Conservation (phyloP, 2,888 invertebrate species). For the Pandemis heparana region DNA sequence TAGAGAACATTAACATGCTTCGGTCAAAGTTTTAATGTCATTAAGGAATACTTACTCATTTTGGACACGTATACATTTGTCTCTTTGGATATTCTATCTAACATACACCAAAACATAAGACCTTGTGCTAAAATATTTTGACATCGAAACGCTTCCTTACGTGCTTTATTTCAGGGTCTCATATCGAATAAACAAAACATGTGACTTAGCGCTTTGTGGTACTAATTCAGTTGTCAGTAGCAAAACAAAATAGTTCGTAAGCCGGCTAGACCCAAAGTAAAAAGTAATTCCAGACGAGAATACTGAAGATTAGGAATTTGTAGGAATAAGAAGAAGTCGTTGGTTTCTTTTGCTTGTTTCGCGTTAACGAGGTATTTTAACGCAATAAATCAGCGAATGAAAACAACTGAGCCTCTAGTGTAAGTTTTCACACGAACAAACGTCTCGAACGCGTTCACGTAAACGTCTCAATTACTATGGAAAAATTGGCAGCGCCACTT, state of each 20-base stretch:
- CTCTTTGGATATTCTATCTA: background rate
- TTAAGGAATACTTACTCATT: background rate
- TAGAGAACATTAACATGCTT: too few relatives aligned
- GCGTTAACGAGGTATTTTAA: constrained; percentile 6
- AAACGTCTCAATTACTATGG: too few relatives aligned
- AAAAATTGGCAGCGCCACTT: too few relatives aligned
- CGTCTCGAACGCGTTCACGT: too few relatives aligned
- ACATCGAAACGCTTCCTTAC: background rate
- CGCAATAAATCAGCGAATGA: too few relatives aligned
- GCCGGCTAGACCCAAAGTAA: constrained; percentile 1
- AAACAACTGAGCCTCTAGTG: too few relatives aligned
- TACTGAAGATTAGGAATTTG: background rate
- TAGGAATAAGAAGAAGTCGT: constrained; percentile 1
- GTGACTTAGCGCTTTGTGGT: background rate
- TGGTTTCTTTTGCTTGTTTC: constrained; percentile 6
- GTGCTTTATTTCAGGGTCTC: background rate
- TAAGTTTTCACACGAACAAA: too few relatives aligned
- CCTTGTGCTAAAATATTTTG: background rate
- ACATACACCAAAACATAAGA: background rate
- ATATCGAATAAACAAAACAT: background rate
- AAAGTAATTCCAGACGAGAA: constrained; percentile 10
- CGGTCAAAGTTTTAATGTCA: background rate
- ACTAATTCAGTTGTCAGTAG: background rate
- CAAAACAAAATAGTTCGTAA: constrained; percentile 6
- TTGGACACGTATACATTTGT: background rate